Evolutionary conservation across 2,113 vertebrate genomes (phyloP).

Genomic region (Hydrolagus affinis): DNA sequence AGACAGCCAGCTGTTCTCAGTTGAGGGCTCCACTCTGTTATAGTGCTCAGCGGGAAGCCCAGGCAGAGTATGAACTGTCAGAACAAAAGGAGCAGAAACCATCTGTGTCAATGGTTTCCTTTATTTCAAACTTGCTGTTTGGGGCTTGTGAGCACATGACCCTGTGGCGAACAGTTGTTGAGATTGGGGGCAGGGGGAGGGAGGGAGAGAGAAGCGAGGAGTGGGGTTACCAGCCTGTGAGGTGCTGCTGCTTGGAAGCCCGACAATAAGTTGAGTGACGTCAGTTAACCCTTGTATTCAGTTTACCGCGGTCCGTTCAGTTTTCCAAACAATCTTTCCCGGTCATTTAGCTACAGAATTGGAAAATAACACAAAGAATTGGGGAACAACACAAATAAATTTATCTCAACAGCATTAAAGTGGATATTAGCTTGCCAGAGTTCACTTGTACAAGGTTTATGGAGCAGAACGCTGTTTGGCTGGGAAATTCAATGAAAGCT

Average conservation of each 20-base stretch:
- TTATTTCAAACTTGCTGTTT: constrained; percentile 39
- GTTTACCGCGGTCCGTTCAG: constrained; percentile 36
- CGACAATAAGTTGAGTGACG: background rate
- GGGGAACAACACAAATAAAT: constrained; percentile 81
- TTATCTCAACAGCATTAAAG: constrained; percentile 87
- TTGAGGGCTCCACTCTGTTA: constrained; percentile 58
- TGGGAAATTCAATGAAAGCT: constrained; percentile 85
- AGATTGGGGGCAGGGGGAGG: background rate
- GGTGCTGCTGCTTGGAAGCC: background rate
- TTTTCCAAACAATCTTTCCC: constrained; percentile 90
- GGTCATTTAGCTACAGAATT: constrained; percentile 86
- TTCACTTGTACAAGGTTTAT: constrained; percentile 89
- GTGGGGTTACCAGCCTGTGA: background rate
- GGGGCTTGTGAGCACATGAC: constrained; percentile 45
- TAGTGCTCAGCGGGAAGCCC: constrained; percentile 47
- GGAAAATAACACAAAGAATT: constrained; percentile 73
- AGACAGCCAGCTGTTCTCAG: constrained; percentile 55
- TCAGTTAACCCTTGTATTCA: background rate
- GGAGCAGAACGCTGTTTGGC: constrained; percentile 81
- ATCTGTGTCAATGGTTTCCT: constrained; percentile 48
- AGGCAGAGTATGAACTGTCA: constrained; percentile 40
- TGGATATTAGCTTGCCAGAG: constrained; percentile 79
- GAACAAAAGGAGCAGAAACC: constrained; percentile 46
- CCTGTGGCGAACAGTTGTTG: constrained; percentile 35
- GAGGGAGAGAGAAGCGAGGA: background rate